Percentiles rank a stretch among this genome's conserved stretches.
These are phyloP conservation scores for Ameiurus melas DNA, from an alignment of 2,113 vertebrate genomes.

Conservation along the genomic window DNA sequence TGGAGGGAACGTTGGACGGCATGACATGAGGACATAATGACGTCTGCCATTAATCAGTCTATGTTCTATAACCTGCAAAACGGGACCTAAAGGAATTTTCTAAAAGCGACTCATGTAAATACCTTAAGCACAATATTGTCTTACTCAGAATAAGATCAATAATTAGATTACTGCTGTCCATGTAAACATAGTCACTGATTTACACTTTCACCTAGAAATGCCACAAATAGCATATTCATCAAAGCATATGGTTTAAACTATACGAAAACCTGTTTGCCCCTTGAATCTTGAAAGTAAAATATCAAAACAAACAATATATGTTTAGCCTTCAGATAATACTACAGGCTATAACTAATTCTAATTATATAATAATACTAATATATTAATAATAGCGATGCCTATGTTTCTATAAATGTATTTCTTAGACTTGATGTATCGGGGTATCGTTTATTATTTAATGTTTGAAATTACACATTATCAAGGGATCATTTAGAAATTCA, in stretches of 20 bases:
- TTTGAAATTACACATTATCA: constrained; percentile 29
- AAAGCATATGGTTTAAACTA: neutral
- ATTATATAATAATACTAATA: neutral
- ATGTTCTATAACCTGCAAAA: no score
- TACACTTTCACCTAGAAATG: neutral
- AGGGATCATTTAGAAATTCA: constrained; percentile 70
- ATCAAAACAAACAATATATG: neutral
- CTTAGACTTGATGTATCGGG: neutral
- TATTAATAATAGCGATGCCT: neutral
- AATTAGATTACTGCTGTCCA: no score
- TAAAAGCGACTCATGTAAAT: no score
- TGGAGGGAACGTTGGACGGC: no score
- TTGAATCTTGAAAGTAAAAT: neutral
- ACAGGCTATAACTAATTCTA: neutral
- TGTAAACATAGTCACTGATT: no score
- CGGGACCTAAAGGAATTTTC: no score
- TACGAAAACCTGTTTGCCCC: neutral
- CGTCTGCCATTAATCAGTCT: no score
- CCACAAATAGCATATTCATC: neutral
- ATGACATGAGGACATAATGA: no score
- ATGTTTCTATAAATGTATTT: neutral
- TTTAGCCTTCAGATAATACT: neutral
- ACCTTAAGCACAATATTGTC: no score
- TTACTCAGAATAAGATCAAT: no score
- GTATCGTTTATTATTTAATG: neutral